Percentiles rank a stretch among this genome's conserved stretches.
These are phyloP conservation scores for Peribatodes rhomboidaria DNA, from an alignment of 2,888 invertebrate genomes.

Conservation along the genomic window DNA sequence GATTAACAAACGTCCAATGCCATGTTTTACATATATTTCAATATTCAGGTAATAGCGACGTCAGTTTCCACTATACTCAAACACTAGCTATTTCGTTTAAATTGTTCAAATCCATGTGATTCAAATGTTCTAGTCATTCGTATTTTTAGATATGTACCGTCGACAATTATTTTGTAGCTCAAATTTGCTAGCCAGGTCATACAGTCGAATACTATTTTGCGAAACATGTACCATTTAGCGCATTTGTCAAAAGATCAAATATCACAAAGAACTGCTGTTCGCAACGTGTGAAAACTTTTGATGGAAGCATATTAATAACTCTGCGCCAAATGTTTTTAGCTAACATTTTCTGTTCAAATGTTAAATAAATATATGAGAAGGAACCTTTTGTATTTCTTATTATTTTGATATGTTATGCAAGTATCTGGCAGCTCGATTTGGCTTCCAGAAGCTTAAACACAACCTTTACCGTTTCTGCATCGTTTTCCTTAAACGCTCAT, in stretches of 20 bases:
- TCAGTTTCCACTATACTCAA: conserved; percentile 27
- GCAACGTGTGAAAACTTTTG: conserved; percentile 4
- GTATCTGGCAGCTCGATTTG: conserved; percentile 1
- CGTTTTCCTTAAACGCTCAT: conserved; percentile 34
- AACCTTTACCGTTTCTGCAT: conserved; percentile 27
- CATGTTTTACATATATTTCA: conserved; percentile 12
- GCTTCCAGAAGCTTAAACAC: conserved; percentile 5
- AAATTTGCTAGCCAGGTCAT: conserved; percentile 36
- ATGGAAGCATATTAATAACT: background rate
- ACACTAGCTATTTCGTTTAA: conserved; percentile 28
- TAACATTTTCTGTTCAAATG: no score
- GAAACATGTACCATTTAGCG: conserved; percentile 28
- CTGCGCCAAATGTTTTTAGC: background rate
- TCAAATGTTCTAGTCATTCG: conserved; percentile 58
- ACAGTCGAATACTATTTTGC: conserved; percentile 34
- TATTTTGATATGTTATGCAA: no score
- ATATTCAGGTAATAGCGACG: conserved; percentile 23
- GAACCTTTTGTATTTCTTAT: no score
- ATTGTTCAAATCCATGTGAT: conserved; percentile 48
- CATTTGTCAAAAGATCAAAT: conserved; percentile 30
- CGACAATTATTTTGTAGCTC: conserved; percentile 59
- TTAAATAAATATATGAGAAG: no score
- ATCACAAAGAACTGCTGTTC: conserved; percentile 3
- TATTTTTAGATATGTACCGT: conserved; percentile 65
- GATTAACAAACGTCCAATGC: conserved; percentile 5